A percentile compares a stretch with the other conserved stretches of the same genome.
phyloP scores from a whole-genome alignment of 2,888 invertebrate genomes.

The Dryomyza anilis region DNA sequence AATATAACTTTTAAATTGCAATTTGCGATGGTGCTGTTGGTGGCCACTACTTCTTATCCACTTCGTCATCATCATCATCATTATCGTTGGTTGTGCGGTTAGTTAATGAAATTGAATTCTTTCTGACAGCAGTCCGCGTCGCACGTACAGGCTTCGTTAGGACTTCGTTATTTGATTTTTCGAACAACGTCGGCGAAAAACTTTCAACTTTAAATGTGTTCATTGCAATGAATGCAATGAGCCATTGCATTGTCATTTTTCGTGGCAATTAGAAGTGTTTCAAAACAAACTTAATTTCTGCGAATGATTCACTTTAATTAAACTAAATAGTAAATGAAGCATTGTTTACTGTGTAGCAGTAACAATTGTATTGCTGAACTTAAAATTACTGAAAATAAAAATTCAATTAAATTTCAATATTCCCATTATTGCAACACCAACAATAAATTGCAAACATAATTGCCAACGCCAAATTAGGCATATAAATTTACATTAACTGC shows the following conservation, averaged over 20 bases:
- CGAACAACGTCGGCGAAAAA: neutral
- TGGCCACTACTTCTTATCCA: conserved; percentile 13
- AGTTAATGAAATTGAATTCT: conserved; percentile 19
- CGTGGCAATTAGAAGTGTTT: conserved; percentile 28
- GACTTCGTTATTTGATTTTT: conserved; percentile 20
- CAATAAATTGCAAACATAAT: neutral
- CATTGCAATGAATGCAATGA: conserved; percentile 13
- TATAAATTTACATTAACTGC: conserved; percentile 8
- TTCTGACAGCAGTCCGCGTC: neutral
- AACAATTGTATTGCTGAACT: neutral
- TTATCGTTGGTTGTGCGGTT: too few relatives aligned
- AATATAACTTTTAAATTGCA: conserved; percentile 8
- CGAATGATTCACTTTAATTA: conserved; percentile 12
- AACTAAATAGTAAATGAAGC: conserved; percentile 7
- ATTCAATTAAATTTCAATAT: neutral
- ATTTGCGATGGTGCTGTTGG: conserved; percentile 4
- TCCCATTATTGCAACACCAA: neutral
- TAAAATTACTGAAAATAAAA: neutral
- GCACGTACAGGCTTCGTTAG: neutral
- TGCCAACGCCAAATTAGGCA: neutral
- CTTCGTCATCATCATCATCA: too few relatives aligned
- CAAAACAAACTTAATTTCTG: conserved; percentile 18
- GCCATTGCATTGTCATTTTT: conserved; percentile 29
- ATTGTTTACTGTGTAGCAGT: neutral
- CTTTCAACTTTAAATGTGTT: neutral